Evolutionary conservation across 2,797 vertebrate genomes (phyloP), one percentile per base, ranked within the genome.

Genomic region (Rhabdophis nuchalis): DNA sequence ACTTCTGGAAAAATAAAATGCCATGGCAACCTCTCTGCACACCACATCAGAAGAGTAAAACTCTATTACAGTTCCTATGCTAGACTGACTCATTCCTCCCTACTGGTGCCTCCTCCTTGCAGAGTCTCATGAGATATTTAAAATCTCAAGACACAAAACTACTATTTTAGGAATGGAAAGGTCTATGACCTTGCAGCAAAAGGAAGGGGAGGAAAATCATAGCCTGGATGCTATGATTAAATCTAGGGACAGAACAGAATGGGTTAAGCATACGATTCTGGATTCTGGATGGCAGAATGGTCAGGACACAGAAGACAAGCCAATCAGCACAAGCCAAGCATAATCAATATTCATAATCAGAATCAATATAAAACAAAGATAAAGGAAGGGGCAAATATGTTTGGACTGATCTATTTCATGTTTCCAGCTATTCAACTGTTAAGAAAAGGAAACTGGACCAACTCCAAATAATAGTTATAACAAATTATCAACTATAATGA

Each of bases 111-210:
- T n/a, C 61, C 14, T 41, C 11, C 50, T 88, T 46, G 23, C 46
- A 61, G n/a, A 41, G 87, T 61, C 88, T 90, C 50, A 61, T 56
- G 68, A 82, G 41, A 91, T 32, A 32, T 64, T 93, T 90, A 64
- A 64, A 89, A 68, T 72, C n/a, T 41, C 25, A 91, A 61, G 50
- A 50, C 25, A 88, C 29, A 86, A 50, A 60, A 29, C 50, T 87
- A 90, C 14, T 54, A 90, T 92, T 86, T 88, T 64, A 64, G 68
- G 57, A 91, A 90, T 88, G 64, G 29, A 92, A 87, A 87, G 77
- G n/a, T 61, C 64, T 64, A 8, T 32, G 88, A 87, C 60, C 61
- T 86, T 72, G 36, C 20, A 46, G 72, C 36, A 53, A 60, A 52
- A 58, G 16, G 4, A 46, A 53, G 57, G n/a, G 7, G n/a, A 29